Conservation (phyloP, 2,888 invertebrate genomes). For the Mythimna pallens region DNA sequence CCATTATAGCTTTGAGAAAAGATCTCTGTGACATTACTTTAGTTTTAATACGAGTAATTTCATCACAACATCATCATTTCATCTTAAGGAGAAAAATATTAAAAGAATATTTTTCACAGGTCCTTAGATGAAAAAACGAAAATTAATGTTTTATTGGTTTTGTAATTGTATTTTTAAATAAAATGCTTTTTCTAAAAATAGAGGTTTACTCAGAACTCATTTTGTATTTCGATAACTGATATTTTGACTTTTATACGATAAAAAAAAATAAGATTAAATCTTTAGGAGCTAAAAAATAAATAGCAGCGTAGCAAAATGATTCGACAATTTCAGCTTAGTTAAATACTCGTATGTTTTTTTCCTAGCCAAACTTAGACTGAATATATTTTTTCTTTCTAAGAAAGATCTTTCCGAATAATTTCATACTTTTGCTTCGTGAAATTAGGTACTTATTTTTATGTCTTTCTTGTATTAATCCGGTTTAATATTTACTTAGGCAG, state of each 20-base stretch:
- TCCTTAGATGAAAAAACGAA: no score
- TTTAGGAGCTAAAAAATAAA: slow-evolving; percentile 12
- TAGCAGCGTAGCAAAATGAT: neutral
- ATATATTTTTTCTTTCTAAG: slow-evolving; percentile 6
- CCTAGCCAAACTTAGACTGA: no score
- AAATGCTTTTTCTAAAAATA: neutral
- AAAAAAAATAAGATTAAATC: slow-evolving; percentile 4
- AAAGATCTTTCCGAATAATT: neutral
- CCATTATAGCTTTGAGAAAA: no score
- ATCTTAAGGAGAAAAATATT: no score
- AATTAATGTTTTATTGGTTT: no score
- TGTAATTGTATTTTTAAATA: neutral
- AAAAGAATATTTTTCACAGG: no score
- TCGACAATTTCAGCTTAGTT: neutral
- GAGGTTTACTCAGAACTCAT: neutral
- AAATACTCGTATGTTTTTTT: neutral
- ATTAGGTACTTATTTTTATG: slow-evolving; percentile 14
- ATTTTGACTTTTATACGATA: no score
- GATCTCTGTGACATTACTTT: no score
- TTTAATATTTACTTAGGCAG: slow-evolving; percentile 12
- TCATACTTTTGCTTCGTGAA: neutral
- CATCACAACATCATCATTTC: no score
- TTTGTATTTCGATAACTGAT: neutral
- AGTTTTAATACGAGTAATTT: no score
- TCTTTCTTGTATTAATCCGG: slow-evolving; percentile 1